phyloP scores from a whole-genome alignment of 1,140 invertebrate genomes.

The Drosophila sp. region DNA sequence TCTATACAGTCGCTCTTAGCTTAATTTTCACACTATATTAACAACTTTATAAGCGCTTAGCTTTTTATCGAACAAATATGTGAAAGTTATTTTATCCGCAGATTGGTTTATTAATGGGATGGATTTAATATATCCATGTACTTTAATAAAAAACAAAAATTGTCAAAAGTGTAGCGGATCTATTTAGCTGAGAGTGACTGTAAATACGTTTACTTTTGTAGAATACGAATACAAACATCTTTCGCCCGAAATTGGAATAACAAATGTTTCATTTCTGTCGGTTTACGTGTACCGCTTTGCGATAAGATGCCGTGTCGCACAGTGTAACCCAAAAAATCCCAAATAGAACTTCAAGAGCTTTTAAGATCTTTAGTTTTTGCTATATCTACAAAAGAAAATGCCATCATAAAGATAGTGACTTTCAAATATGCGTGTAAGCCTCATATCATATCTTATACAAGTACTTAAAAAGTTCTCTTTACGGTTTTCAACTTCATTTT shows the following conservation, averaged over 20 bases:
- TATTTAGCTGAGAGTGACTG: no score
- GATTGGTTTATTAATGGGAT: no score
- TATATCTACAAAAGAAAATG: constrained; percentile 3
- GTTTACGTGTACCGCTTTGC: constrained; percentile 1
- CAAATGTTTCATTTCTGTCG: background rate
- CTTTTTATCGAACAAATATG: no score
- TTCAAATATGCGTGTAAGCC: constrained; percentile 16
- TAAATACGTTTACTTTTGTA: background rate
- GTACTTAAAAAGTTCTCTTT: background rate
- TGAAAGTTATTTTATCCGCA: no score
- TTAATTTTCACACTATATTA: no score
- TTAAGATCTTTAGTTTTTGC: constrained; percentile 31
- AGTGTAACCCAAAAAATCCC: constrained; percentile 33
- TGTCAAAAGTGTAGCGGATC: no score
- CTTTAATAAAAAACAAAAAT: no score
- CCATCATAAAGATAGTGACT: constrained; percentile 45
- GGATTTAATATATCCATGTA: no score
- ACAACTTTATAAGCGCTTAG: no score
- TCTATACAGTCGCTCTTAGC: background rate
- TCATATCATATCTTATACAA: constrained; percentile 20
- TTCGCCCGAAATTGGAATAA: constrained; percentile 34
- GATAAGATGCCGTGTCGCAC: constrained; percentile 46
- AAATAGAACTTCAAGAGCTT: constrained; percentile 32
- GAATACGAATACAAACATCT: constrained; percentile 24
- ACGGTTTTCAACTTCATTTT: background rate